Evolutionary conservation across 2,113 vertebrate genomes (phyloP).

Genomic region (Ptilonorhynchus violaceus): DNA sequence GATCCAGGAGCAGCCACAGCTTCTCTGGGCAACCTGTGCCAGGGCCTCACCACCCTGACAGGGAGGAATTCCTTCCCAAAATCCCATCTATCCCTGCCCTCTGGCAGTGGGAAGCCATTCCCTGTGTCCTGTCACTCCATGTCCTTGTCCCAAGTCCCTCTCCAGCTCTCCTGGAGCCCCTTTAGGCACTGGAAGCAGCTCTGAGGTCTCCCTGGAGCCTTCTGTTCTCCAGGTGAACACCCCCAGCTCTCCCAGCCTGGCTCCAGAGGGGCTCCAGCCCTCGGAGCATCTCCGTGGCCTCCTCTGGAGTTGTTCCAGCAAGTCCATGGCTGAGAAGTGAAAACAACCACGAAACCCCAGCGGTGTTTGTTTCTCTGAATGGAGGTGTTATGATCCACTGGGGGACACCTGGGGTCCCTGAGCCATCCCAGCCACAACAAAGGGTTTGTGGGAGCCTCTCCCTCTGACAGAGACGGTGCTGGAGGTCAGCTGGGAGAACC

Average conservation of each 20-base stretch:
- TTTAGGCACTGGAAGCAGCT: rapidly evolving
- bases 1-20: neutral
- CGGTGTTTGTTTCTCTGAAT: neutral
- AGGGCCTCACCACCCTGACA: rapidly evolving
- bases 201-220: neutral
- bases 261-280: neutral
- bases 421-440: neutral
- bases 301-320: neutral
- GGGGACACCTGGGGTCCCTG: neutral
- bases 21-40: neutral
- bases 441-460: neutral
- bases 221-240: rapidly evolving
- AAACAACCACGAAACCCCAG: neutral
- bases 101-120: neutral
- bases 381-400: neutral
- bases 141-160: neutral
- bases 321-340: neutral
- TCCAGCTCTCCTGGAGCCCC: neutral
- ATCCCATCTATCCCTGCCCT: rapidly evolving
- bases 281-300: rapidly evolving
- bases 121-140: neutral
- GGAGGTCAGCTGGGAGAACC: neutral
- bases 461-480: neutral
- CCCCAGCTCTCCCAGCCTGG: neutral
- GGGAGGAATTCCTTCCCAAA: rapidly evolving